Evolutionary conservation across 2,113 vertebrate species (phyloP), one percentile per base, ranked within the genome.

Genomic region (Menura novaehollandiae): DNA sequence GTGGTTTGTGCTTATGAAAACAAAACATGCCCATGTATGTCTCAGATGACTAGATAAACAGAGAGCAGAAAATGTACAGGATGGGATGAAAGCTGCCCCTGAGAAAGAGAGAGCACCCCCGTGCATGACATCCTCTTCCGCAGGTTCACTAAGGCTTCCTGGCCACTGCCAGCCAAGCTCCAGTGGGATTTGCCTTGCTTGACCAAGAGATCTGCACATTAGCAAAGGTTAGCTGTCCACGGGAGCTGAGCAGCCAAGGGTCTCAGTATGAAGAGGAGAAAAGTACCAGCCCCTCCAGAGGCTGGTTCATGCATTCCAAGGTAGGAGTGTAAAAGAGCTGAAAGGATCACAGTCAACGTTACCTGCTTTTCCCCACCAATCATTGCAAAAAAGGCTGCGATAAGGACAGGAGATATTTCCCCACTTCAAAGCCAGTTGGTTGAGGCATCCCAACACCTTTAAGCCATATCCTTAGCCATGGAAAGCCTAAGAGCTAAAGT

Each of bases 1-100:
- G 47, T 37, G 24, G 7, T 88, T 94, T 95, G 46, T 74, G 22
- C 51, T 96, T 88, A 93, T 52, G 77, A 95, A 97, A 95, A 87
- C 15, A 95, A 95, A 95, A 83, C 41, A 49, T 66, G 30, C 4
- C 19, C 5, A 3, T 51, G 23, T 63, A 9, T 60, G 37, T 56
- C 63, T 79, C 56, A 62, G 64, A 87, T 66, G 44, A 56, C 18
- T 44, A 32, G 32, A n/a, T 2, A 88, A 37, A 37, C 30, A 80
- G 52, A 67, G n/a, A 71, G 24, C 23, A 85, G 56, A 75, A 92
- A 63, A 78, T 39, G 23, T 39, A 47, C 22, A 55, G 35, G 76
- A 46, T 3, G 11, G 43, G 35, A 30, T 69, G 68, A 85, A 82
- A 79, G 37, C n/a, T 75, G 46, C 27, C 49, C 19, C 2, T 17